Conservation (phyloP, 2,113 vertebrate genomes). For the Bettongia penicillata region DNA sequence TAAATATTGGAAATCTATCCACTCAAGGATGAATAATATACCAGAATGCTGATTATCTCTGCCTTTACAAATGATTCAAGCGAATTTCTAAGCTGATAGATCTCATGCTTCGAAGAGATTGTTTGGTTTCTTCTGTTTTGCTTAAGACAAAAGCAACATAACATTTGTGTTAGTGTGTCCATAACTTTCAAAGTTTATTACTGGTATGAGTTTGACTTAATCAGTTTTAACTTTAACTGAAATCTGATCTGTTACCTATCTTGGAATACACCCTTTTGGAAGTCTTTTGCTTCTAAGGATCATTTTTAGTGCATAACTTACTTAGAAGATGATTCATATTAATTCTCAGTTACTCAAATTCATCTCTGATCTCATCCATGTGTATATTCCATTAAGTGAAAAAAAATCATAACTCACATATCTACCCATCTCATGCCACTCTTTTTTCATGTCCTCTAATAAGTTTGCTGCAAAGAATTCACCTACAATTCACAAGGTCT, state of each 20-base stretch:
- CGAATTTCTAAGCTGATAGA: not conserved
- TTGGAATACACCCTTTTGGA: conserved; percentile 14
- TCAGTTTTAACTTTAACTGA: conserved; percentile 6
- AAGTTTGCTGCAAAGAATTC: too few species aligned
- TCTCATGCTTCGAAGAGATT: not conserved
- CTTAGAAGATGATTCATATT: conserved; percentile 17
- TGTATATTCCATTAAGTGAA: too few species aligned
- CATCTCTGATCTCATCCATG: too few species aligned
- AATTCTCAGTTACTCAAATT: conserved; percentile 23
- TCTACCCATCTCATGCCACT: too few species aligned
- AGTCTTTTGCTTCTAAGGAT: conserved; percentile 36
- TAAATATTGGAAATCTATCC: not conserved
- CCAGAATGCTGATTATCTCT: not conserved
- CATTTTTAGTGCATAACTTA: conserved; percentile 1
- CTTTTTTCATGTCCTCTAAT: too few species aligned
- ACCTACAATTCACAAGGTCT: too few species aligned
- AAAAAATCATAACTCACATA: too few species aligned
- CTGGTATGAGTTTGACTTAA: not conserved
- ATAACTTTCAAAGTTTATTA: not conserved
- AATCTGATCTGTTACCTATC: conserved; percentile 34
- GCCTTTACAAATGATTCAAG: conserved; percentile 12
- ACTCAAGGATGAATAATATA: not conserved
- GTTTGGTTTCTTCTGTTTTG: not conserved
- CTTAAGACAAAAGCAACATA: conserved; percentile 27
- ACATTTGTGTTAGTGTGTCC: not conserved